A percentile compares a stretch with the other conserved stretches of the same genome.
Evolutionary conservation across 2,113 vertebrate species (phyloP).

Genomic region (Hemichromis elongatus): DNA sequence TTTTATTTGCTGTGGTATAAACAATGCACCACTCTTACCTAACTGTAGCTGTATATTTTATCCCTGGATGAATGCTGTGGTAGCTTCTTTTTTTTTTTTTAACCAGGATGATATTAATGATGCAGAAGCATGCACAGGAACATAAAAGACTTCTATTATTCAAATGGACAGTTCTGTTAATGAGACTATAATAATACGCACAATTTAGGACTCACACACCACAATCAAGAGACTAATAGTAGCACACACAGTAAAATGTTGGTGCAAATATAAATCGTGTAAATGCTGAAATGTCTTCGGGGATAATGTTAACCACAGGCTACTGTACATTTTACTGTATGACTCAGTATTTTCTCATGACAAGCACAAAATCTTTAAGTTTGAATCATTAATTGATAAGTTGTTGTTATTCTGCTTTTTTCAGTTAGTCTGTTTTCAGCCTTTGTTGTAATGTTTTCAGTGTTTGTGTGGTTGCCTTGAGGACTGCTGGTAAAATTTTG

Average conservation of each 20-base stretch:
- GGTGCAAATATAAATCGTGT: neutral
- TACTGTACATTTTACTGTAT: neutral
- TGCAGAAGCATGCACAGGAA: neutral
- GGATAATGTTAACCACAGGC: neutral
- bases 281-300: neutral
- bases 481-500: neutral
- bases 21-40: neutral
- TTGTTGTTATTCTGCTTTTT: neutral
- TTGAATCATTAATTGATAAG: neutral
- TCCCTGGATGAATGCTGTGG: neutral
- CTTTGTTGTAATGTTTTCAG: neutral
- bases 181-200: neutral
- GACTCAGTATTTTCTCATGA: neutral
- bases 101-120: neutral
- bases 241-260: neutral
- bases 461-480: neutral
- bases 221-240: neutral
- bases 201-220: neutral
- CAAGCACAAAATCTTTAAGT: neutral
- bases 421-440: accelerated
- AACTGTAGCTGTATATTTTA: constrained; percentile 14
- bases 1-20: neutral
- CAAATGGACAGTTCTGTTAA: neutral
- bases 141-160: neutral
- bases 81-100: neutral